Evolutionary conservation across 2,113 vertebrate species (phyloP).

Genomic region (Ciconia maguari): DNA sequence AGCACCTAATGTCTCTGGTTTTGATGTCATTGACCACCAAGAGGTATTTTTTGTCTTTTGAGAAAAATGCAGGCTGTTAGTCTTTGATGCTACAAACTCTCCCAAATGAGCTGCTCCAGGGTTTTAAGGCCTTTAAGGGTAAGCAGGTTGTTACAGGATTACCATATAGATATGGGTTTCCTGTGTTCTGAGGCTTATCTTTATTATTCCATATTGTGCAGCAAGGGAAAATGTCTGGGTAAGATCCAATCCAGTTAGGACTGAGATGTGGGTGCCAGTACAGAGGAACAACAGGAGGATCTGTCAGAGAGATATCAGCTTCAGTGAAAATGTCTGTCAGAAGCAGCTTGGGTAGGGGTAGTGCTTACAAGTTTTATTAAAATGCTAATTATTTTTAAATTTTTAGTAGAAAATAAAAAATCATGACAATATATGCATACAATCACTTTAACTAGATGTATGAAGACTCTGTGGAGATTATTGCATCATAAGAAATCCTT

Average conservation of each 20-base stretch:
- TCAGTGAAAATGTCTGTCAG: neutral
- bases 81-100: neutral
- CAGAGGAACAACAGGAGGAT: neutral
- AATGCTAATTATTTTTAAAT: neutral
- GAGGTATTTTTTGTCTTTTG: neutral
- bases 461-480: neutral
- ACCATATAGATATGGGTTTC: neutral
- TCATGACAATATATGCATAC: neutral
- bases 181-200: constrained; percentile 1
- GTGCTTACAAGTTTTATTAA: neutral
- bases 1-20: neutral
- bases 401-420: neutral
- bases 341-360: neutral
- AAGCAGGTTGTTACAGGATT: neutral
- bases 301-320: neutral
- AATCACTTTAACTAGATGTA: neutral
- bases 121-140: neutral
- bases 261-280: neutral
- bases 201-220: neutral
- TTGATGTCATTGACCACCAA: neutral
- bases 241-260: neutral
- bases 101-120: neutral
- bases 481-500: neutral
- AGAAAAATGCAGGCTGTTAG: neutral
- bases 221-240: neutral